Percentiles rank a stretch among this genome's conserved stretches.
Evolutionary conservation across 2,113 vertebrate genomes (phyloP).

Genomic region (Nanger granti): DNA sequence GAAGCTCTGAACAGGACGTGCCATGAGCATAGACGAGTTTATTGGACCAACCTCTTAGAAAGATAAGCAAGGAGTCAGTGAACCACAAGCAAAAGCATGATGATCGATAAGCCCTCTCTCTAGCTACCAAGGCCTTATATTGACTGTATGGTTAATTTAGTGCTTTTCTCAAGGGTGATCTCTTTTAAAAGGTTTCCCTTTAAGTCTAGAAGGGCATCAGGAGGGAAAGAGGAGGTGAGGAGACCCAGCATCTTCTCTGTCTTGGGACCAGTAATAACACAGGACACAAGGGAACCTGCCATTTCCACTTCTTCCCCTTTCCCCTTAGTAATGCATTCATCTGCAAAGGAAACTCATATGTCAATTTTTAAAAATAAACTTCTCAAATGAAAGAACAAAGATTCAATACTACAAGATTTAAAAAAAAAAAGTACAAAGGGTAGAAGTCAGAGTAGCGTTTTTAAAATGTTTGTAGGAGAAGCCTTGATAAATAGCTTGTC

Average conservation of each 20-base stretch:
- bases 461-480: slow-evolving; percentile 8
- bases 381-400: slow-evolving; percentile 37
- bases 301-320: not conserved
- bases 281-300: not conserved
- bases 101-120: not conserved
- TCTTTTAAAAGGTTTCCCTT: not conserved
- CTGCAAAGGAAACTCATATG: slow-evolving; percentile 21
- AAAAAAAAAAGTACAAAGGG: not conserved
- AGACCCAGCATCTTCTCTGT: not conserved
- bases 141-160: not conserved
- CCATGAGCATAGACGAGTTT: not conserved
- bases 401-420: slow-evolving; percentile 4
- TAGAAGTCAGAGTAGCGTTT: slow-evolving; percentile 31
- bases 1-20: not conserved
- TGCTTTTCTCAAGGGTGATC: not conserved
- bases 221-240: not conserved
- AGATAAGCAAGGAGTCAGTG: not conserved
- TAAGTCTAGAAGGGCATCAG: not conserved
- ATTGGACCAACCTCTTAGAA: not conserved
- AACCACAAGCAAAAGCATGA: not conserved
- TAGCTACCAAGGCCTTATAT: not conserved
- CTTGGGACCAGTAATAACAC: not conserved
- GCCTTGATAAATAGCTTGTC: slow-evolving; percentile 21
- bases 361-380: slow-evolving; percentile 28
- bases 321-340: not conserved